Base-by-base conservation (phyloP, 2,888 invertebrate genomes). In the Ichneumon xanthorius region DNA sequence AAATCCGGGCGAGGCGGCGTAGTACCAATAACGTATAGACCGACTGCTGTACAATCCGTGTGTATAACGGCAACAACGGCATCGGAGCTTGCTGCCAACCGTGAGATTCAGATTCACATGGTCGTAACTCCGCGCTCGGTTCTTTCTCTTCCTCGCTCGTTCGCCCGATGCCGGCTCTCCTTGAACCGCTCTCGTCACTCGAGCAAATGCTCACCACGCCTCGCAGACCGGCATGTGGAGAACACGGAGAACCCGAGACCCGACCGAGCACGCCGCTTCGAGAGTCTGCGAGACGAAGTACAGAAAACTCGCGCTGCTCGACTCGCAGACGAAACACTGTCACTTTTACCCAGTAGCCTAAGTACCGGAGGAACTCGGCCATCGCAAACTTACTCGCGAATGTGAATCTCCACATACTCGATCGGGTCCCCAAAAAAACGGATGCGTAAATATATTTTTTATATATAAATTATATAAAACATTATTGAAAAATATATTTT, bases 31-130 rank as follows among this genome's bases (percentile, higher is more conserved):
- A 67, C 76, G 80, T 72, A 63, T 67, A 71, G 50, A 82, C 50
- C 11, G 63, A 53, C 58, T 22, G 63, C 50, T 48, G 26, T 22
- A 26, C 65, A 45, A 55, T 53, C 72, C 19, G 53, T 55, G 45
- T 76, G 68, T 45, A 50, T 61, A 77, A 48, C 40, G 30, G 68
- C 72, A 58, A 68, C 75, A 45, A 79, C 61, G 50, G 55, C 71
- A 63, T 33, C 72, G 70, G 40, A 63, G 30, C 45, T 50, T 61
- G 30, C 63, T 85, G 86, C 82, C 89, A 90, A 93, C 92, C 93
- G 93, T 93, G 93, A 93, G 93, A 92, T 92, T 92, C 90, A 90
- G 91, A 93, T 92, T 89, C 92, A 92, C 91, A 92, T 88, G 92
- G 91, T 91, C 91, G 92, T 92, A 92, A 90, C 91, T 92, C 90